Percentiles rank a stretch among this genome's conserved stretches.
phyloP scores from a whole-genome alignment of 2,888 invertebrate genomes.

The Asteroscopus sphinx region DNA sequence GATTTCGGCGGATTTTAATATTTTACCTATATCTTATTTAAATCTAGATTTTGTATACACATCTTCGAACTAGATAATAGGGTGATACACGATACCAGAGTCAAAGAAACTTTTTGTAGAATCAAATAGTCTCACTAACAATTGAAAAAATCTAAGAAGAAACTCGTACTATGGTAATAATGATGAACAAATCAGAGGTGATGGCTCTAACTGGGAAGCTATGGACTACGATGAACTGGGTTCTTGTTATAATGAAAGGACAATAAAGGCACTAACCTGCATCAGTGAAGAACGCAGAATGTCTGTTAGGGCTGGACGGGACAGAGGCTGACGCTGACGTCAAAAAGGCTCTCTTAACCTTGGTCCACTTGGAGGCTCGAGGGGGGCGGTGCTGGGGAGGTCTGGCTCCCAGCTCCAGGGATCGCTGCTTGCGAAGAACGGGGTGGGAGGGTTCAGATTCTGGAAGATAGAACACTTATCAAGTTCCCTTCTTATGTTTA shows the following conservation, averaged over 20 bases:
- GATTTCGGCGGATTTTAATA: too few relatives aligned
- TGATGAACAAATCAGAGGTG: too few relatives aligned
- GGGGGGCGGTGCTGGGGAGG: conserved; percentile 88
- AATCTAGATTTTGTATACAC: too few relatives aligned
- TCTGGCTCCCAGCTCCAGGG: conserved; percentile 82
- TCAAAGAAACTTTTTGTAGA: too few relatives aligned
- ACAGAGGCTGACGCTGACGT: conserved; percentile 90
- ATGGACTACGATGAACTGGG: neutral
- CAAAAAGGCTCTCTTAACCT: conserved; percentile 93
- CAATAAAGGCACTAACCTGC: conserved; percentile 84
- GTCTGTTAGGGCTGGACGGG: conserved; percentile 92
- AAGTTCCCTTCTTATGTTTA: conserved; percentile 28
- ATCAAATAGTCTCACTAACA: too few relatives aligned
- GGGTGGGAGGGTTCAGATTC: conserved; percentile 85
- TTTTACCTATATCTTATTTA: too few relatives aligned
- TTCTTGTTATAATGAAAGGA: neutral
- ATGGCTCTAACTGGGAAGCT: too few relatives aligned
- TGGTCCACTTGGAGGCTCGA: conserved; percentile 92
- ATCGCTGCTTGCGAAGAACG: conserved; percentile 84
- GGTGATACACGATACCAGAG: too few relatives aligned
- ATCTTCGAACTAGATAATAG: too few relatives aligned
- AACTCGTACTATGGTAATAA: too few relatives aligned
- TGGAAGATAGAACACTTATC: conserved; percentile 56
- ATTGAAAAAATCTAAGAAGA: too few relatives aligned
- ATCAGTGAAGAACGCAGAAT: conserved; percentile 92